Evolutionary conservation across 2,113 vertebrate genomes (phyloP).

Genomic region (Todiramphus chloris): DNA sequence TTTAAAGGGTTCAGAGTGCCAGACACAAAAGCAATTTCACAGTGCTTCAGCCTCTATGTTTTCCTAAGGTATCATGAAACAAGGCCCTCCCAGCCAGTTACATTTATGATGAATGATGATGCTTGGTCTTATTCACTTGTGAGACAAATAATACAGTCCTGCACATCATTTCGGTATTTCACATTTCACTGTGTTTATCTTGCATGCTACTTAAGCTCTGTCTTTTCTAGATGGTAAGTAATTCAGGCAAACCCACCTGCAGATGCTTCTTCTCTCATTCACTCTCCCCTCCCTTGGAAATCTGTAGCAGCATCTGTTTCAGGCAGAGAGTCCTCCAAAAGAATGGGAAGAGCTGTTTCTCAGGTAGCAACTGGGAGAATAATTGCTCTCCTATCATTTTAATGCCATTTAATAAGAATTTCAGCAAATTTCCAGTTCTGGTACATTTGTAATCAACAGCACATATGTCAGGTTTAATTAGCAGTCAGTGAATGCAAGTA

Average conservation of each 20-base stretch:
- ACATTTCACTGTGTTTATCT: not conserved
- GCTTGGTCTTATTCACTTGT: not conserved
- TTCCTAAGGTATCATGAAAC: not conserved
- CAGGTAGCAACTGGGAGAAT: not conserved
- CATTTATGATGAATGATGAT: not conserved
- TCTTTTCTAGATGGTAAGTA: slow-evolving; percentile 1
- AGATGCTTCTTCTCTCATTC: not conserved
- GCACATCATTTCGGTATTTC: not conserved
- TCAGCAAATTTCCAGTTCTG: not conserved
- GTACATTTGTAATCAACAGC: not conserved
- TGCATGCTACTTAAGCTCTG: not conserved
- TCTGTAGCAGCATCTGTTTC: not conserved
- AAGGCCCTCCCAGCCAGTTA: not conserved
- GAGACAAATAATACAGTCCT: not conserved
- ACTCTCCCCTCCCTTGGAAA: not conserved
- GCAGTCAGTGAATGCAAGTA: not conserved
- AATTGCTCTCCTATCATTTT: not conserved
- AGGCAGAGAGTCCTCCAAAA: not conserved
- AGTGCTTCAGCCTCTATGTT: not conserved
- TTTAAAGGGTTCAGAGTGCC: not conserved
- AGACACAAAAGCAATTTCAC: not conserved
- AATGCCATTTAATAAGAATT: not conserved
- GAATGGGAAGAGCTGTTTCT: not conserved
- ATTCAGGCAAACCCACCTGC: slow-evolving; percentile 19
- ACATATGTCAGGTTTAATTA: not conserved